Evolutionary conservation across 2,888 invertebrate genomes (phyloP), one percentile per base, ranked within the genome.

Genomic region (Metopia argyrocephala): DNA sequence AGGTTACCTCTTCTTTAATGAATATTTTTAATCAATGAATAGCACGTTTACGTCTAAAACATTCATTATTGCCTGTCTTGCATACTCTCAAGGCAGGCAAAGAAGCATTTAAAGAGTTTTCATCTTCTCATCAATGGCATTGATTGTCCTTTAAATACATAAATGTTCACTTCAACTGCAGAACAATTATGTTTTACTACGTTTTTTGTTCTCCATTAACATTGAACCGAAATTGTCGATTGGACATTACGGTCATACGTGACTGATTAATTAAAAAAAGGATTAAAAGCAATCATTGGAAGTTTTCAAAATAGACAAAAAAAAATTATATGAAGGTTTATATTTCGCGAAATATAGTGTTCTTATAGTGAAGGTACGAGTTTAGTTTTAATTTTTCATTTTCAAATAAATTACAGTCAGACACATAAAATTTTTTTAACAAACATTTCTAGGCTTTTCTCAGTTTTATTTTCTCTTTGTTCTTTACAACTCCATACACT

Each of bases 231-330:
- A 54, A 64, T 57, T 64, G 52, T 57, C 69, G 64, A 75, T 69
- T 81, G 64, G 27, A 21, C 64, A 21, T 84, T 85, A 86, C 85
- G 84, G 69, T 86, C 87, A 88, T 87, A 89, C 90, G 90, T 90
- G 90, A 86, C 85, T 86, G 85, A 85, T 87, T 87, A 89, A 86
- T 85, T 87, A 89, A 85, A 83, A 85, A 89, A 88, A 86, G 89
- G 90, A 89, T 90, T 89, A 89, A 82, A 85, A 82, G 68, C 69
- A 78, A 73, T 69, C n/a, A 75, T 65, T 69, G 54, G 57, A 23
- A 38, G 27, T 78, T 66, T 50, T 59, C 62, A 50, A 46, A 23
- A 7, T 54, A 28, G 12, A 38, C 3, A 15, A 15, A 15, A 15
- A 38, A 31, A 31, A 31, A 31, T 2, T 0, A 12, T 38, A 12